phyloP scores from a whole-genome alignment of 2,797 vertebrate species.

The Cirrhinus mrigala region DNA sequence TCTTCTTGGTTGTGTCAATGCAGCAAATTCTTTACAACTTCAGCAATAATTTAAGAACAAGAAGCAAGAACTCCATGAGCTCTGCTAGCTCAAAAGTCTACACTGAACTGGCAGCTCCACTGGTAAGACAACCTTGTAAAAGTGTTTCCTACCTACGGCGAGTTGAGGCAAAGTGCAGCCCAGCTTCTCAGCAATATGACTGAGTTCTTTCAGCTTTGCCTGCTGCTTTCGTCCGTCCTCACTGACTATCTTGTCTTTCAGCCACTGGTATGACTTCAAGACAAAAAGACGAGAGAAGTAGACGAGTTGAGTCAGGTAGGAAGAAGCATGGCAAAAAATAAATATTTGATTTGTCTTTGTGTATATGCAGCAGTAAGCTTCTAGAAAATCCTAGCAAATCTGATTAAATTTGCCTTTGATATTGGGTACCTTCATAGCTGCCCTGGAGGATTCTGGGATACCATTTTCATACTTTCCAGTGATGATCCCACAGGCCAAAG shows the following conservation, averaged over 20 bases:
- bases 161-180: conserved; percentile 96
- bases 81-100: background rate
- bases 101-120: background rate
- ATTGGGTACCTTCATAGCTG: conserved; percentile 90
- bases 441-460: conserved; percentile 94
- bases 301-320: background rate
- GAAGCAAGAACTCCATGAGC: background rate
- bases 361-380: background rate
- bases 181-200: conserved; percentile 92
- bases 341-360: background rate
- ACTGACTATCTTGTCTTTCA: conserved; percentile 96
- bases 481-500: conserved; percentile 97
- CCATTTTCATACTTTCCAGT: conserved; percentile 97
- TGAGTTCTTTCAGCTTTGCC: conserved; percentile 92
- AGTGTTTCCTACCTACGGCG: conserved; percentile 88
- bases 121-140: too few species aligned
- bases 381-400: background rate
- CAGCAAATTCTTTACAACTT: background rate
- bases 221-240: conserved; percentile 97
- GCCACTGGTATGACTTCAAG: conserved; percentile 94
- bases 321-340: background rate
- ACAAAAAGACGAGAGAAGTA: conserved; percentile 28
- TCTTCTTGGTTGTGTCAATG: background rate
- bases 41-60: background rate
- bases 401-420: background rate